A percentile compares a stretch with the other conserved stretches of the same genome.
Evolutionary conservation across 2,113 vertebrate genomes (phyloP).

Genomic region (Macquaria australasica): DNA sequence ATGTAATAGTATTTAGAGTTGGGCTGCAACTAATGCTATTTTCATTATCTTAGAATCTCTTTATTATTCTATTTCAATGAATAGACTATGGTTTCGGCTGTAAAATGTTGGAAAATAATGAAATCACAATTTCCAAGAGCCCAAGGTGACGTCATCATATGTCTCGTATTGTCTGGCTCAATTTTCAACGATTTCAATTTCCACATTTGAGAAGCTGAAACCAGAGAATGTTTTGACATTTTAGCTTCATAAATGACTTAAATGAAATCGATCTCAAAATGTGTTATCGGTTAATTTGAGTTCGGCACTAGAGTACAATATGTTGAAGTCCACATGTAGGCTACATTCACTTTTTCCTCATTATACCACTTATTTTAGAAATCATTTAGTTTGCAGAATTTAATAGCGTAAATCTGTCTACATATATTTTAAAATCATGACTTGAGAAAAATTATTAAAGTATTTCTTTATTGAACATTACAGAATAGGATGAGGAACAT

Average conservation of each 20-base stretch:
- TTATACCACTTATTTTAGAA: background rate
- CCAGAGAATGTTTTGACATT: background rate
- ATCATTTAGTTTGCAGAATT: background rate
- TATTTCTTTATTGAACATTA: constrained; percentile 65
- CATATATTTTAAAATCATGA: background rate
- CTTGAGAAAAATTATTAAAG: background rate
- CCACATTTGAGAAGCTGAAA: background rate
- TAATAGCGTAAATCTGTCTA: background rate
- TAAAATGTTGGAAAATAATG: background rate
- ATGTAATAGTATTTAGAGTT: background rate
- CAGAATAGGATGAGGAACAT: constrained; percentile 61
- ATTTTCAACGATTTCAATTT: background rate
- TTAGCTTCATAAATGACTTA: background rate
- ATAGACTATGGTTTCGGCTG: background rate
- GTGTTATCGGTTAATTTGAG: background rate
- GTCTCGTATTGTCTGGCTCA: no score
- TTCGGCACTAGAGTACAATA: background rate
- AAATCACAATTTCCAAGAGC: background rate
- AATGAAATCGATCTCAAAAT: background rate
- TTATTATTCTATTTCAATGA: background rate
- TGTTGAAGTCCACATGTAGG: background rate
- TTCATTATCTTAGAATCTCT: background rate
- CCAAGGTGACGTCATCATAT: background rate
- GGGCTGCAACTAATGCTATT: background rate
- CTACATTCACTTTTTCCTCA: no score